A percentile compares a stretch with the other conserved stretches of the same genome.
phyloP scores from a whole-genome alignment of 2,113 vertebrate species.

The Scolopax mira region DNA sequence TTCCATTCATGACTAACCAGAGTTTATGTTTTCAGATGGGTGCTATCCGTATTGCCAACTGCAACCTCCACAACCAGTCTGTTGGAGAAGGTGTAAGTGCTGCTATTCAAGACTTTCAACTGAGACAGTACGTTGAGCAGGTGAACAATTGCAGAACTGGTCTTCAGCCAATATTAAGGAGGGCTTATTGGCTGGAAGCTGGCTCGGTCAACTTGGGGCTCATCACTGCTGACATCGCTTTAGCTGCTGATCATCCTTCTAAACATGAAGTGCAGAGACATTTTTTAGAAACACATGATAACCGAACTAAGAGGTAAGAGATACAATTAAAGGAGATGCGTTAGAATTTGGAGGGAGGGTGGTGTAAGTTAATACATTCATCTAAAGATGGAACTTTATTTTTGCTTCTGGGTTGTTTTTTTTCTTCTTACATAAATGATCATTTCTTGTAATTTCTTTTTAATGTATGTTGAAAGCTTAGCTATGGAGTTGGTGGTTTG shows the following conservation, averaged over 20 bases:
- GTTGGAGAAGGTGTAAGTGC: conserved; percentile 95
- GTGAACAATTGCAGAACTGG: conserved; percentile 76
- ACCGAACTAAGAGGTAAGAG: conserved; percentile 87
- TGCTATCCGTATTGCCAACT: conserved; percentile 88
- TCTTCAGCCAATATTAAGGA: conserved; percentile 85
- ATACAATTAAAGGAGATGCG: not conserved
- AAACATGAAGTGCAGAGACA: conserved; percentile 94
- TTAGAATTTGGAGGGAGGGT: not conserved
- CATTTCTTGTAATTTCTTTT: not conserved
- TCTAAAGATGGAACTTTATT: not conserved
- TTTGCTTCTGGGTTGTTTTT: not conserved
- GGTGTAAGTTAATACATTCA: not conserved
- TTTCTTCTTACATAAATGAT: not conserved
- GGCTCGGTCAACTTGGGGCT: conserved; percentile 92
- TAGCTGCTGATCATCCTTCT: conserved; percentile 91
- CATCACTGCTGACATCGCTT: conserved; percentile 91
- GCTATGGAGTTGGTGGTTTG: not conserved
- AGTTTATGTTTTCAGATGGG: conserved; percentile 77
- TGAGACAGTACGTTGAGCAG: conserved; percentile 91
- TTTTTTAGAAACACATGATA: conserved; percentile 92
- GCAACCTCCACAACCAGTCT: conserved; percentile 96
- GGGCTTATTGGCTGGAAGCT: conserved; percentile 94
- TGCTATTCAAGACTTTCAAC: conserved; percentile 89
- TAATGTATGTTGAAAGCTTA: not conserved
- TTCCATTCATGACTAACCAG: not conserved